phyloP scores from a whole-genome alignment of 2,888 invertebrate genomes.

The Cantharis rustica region DNA sequence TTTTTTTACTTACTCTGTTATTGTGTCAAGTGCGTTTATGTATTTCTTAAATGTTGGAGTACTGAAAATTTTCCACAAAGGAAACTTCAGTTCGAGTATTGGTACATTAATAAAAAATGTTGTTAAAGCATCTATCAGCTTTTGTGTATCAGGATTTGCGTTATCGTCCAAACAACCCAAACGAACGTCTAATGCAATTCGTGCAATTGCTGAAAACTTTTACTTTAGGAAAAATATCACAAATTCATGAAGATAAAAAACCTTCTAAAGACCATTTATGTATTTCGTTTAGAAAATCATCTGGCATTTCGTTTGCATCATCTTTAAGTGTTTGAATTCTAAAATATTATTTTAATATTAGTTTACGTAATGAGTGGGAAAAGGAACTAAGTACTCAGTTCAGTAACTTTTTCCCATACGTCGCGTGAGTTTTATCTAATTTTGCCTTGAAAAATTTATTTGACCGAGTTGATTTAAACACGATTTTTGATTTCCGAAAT shows the following conservation, averaged over 20 bases:
- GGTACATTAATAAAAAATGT: slow-evolving; percentile 70
- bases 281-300: slow-evolving; percentile 71
- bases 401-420: too few species aligned
- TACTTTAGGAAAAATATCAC: neutral
- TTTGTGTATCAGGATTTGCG: slow-evolving; percentile 63
- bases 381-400: too few species aligned
- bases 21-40: slow-evolving; percentile 69
- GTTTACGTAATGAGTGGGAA: too few species aligned
- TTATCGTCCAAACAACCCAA: slow-evolving; percentile 66
- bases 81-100: slow-evolving; percentile 66
- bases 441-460: too few species aligned
- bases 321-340: slow-evolving; percentile 65
- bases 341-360: slow-evolving; percentile 31
- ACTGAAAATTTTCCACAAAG: slow-evolving; percentile 70
- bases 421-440: too few species aligned
- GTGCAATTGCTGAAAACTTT: slow-evolving; percentile 62
- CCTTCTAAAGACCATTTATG: slow-evolving; percentile 84
- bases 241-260: slow-evolving; percentile 39
- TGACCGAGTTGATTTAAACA: too few species aligned
- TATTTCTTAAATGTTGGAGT: slow-evolving; percentile 67
- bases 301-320: slow-evolving; percentile 63
- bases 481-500: too few species aligned
- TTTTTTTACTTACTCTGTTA: slow-evolving; percentile 61
- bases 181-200: slow-evolving; percentile 68
- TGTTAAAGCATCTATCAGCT: slow-evolving; percentile 68